phyloP scores from a whole-genome alignment of 1,140 invertebrate genomes.

The Pseudobourletiella spinata region DNA sequence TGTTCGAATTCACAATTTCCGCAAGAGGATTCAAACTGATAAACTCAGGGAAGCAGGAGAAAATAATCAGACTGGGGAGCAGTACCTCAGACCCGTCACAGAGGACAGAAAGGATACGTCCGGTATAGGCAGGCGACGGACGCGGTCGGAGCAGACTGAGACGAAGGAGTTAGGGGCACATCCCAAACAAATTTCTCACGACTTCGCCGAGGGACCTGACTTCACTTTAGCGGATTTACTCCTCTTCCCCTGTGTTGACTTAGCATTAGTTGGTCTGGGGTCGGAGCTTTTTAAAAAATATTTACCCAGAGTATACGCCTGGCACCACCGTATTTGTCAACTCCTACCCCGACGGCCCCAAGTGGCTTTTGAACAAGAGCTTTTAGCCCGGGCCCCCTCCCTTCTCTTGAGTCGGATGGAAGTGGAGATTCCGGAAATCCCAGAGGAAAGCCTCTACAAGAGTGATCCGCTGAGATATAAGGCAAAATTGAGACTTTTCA shows the following conservation, averaged over 20 bases:
- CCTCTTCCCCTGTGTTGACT: slow-evolving; percentile 60
- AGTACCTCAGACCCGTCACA: neutral
- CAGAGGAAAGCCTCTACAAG: slow-evolving; percentile 63
- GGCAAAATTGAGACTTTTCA: slow-evolving; percentile 59
- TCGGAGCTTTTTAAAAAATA: slow-evolving; percentile 42
- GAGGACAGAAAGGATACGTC: neutral
- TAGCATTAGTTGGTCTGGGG: slow-evolving; percentile 49
- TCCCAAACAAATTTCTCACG: slow-evolving; percentile 28
- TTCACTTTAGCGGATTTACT: slow-evolving; percentile 77
- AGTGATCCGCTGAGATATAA: slow-evolving; percentile 66
- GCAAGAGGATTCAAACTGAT: slow-evolving; percentile 55
- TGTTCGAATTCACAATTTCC: slow-evolving; percentile 74
- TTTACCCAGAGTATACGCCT: slow-evolving; percentile 57
- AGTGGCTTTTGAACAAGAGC: neutral
- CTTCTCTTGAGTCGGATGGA: neutral
- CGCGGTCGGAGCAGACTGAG: neutral
- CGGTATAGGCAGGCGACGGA: neutral
- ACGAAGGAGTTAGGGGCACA: neutral
- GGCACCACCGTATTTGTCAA: slow-evolving; percentile 45
- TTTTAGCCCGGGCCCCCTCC: neutral
- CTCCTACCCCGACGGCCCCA: neutral
- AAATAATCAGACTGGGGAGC: neutral
- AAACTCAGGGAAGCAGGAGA: slow-evolving; percentile 40
- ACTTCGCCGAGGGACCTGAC: slow-evolving; percentile 71
- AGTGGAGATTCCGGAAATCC: slow-evolving; percentile 39